A percentile compares a stretch with the other conserved stretches of the same genome.
Conservation (phyloP, 2,888 invertebrate species). For the Chromoteleia sp. region DNA sequence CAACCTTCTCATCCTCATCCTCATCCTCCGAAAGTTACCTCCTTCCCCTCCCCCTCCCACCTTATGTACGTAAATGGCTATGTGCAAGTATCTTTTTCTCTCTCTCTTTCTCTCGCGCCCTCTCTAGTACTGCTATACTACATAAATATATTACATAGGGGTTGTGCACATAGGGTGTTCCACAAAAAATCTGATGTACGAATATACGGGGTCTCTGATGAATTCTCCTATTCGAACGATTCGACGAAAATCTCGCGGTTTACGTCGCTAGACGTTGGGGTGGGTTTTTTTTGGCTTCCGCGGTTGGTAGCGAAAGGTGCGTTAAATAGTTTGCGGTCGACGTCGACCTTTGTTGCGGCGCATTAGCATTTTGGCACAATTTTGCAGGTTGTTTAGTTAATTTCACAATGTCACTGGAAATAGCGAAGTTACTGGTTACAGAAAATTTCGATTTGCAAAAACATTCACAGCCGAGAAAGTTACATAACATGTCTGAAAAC, state of each 20-base stretch:
- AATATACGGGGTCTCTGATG: slow-evolving; percentile 26
- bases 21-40: slow-evolving; percentile 67
- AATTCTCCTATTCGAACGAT: slow-evolving; percentile 29
- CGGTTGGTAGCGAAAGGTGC: slow-evolving; percentile 6
- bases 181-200: slow-evolving; percentile 73
- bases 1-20: slow-evolving; percentile 72
- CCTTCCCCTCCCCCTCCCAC: slow-evolving; percentile 64
- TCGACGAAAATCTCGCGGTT: slow-evolving; percentile 14
- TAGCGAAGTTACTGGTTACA: too few species aligned
- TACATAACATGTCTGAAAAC: too few species aligned
- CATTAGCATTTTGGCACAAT: too few species aligned
- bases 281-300: background rate
- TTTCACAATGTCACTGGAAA: too few species aligned
- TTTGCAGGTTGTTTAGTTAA: too few species aligned
- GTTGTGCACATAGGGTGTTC: slow-evolving; percentile 75
- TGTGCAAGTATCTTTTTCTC: slow-evolving; percentile 73
- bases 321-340: background rate
- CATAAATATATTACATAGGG: slow-evolving; percentile 79
- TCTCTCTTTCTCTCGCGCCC: slow-evolving; percentile 1
- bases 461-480: too few species aligned
- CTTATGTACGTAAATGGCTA: slow-evolving; percentile 74
- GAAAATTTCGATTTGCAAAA: too few species aligned
- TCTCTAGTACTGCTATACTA: slow-evolving; percentile 64
- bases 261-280: slow-evolving; percentile 1
- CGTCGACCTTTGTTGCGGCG: background rate